phyloP scores from a whole-genome alignment of 2,797 vertebrate genomes.

The Sorex maritimensis region DNA sequence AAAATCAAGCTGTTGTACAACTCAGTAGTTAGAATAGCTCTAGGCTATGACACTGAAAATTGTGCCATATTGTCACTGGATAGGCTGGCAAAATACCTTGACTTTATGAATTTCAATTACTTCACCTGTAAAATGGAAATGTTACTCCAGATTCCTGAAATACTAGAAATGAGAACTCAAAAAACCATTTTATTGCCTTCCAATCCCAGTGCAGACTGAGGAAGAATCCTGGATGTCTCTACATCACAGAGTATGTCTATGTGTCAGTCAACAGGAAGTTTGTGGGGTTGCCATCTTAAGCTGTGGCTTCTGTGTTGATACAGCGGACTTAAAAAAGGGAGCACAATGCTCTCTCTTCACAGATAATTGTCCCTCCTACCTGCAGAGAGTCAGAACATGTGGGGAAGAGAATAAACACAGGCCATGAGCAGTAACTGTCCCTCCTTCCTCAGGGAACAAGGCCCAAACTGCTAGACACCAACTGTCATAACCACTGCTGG shows the following conservation, averaged over 20 bases:
- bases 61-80: neutral
- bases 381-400: neutral
- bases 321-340: neutral
- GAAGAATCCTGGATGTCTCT: neutral
- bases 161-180: neutral
- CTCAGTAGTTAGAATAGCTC: constrained; percentile 33
- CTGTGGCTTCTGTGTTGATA: neutral
- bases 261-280: neutral
- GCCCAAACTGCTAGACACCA: constrained; percentile 46
- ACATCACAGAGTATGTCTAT: too few species aligned
- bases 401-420: neutral
- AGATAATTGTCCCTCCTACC: neutral
- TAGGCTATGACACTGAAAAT: neutral
- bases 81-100: neutral
- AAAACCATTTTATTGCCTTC: neutral
- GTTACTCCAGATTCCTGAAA: neutral
- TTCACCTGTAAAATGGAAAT: constrained; percentile 33
- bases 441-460: neutral
- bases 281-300: neutral
- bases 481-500: neutral
- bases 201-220: neutral
- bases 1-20: constrained; percentile 53
- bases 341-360: neutral
- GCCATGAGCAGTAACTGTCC: neutral
- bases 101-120: neutral